phyloP scores from a whole-genome alignment of 1,140 invertebrate genomes.

The Calosoma granatense region DNA sequence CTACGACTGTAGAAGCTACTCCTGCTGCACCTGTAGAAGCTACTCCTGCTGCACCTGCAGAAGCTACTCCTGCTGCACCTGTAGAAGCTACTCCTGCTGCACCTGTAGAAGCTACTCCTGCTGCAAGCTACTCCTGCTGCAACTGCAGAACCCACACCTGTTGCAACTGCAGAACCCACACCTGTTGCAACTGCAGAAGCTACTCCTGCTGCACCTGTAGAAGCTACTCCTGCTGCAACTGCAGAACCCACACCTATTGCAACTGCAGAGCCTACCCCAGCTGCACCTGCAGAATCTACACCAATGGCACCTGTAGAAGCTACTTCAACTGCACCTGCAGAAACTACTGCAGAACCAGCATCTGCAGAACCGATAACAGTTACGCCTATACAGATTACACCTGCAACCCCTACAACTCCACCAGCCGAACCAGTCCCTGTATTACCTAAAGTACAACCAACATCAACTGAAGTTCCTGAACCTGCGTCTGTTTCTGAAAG shows the following conservation, averaged over 20 bases:
- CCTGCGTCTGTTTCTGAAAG: constrained; percentile 38
- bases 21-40: constrained; percentile 20
- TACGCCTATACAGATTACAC: too few relatives aligned
- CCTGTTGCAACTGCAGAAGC: constrained; percentile 29
- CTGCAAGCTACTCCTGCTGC: constrained; percentile 20
- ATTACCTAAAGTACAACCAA: constrained; percentile 22
- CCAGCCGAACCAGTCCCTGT: constrained; percentile 26
- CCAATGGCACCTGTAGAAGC: constrained; percentile 22
- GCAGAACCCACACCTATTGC: constrained; percentile 25
- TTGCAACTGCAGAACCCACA: constrained; percentile 27
- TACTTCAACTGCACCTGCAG: constrained; percentile 13
- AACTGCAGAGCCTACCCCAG: constrained; percentile 14
- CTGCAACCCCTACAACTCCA: constrained; percentile 1
- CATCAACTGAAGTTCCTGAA: constrained; percentile 39
- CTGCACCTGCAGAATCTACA: constrained; percentile 24
- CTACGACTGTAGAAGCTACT: constrained; percentile 21
- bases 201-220: constrained; percentile 22
- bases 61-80: constrained; percentile 20
- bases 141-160: constrained; percentile 16
- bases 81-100: constrained; percentile 27
- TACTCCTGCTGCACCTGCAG: constrained; percentile 17
- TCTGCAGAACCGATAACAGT: constrained; percentile 2
- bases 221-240: constrained; percentile 17
- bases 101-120: constrained; percentile 19
- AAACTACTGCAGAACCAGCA: constrained; percentile 12